phyloP scores from a whole-genome alignment of 2,888 invertebrate species.

The Troides helena region DNA sequence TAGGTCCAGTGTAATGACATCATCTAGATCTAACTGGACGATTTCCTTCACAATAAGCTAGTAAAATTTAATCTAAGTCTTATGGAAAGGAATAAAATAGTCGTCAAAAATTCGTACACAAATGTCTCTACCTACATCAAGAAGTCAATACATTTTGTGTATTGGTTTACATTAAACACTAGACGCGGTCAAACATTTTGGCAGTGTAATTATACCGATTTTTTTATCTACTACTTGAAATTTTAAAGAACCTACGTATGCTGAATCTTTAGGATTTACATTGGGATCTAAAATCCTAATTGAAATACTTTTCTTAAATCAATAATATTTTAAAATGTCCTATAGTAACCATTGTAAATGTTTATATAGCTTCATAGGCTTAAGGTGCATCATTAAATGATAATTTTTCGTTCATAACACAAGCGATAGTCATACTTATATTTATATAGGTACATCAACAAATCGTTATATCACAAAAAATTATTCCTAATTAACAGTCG shows the following conservation, averaged over 20 bases:
- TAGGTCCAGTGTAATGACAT: slow-evolving; percentile 25
- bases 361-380: slow-evolving; percentile 38
- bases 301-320: slow-evolving; percentile 7
- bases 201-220: slow-evolving; percentile 65
- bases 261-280: slow-evolving; percentile 13
- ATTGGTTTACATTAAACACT: slow-evolving; percentile 45
- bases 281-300: slow-evolving; percentile 11
- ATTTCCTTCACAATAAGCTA: slow-evolving; percentile 43
- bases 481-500: slow-evolving; percentile 70
- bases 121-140: slow-evolving; percentile 54
- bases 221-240: slow-evolving; percentile 20
- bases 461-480: slow-evolving; percentile 72
- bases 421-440: slow-evolving; percentile 52
- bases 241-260: slow-evolving; percentile 22
- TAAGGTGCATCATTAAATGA: slow-evolving; percentile 53
- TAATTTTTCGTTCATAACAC: slow-evolving; percentile 46
- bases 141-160: slow-evolving; percentile 44
- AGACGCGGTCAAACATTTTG: slow-evolving; percentile 63
- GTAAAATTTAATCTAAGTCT: slow-evolving; percentile 45
- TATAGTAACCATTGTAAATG: slow-evolving; percentile 24
- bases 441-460: slow-evolving; percentile 58
- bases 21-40: slow-evolving; percentile 51
- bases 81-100: slow-evolving; percentile 65
- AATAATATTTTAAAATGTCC: slow-evolving; percentile 15
- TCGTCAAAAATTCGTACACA: slow-evolving; percentile 75